Evolutionary conservation across 1,140 invertebrate species (phyloP), one percentile per base, ranked within the genome.

Genomic region (Drosophila parvula): DNA sequence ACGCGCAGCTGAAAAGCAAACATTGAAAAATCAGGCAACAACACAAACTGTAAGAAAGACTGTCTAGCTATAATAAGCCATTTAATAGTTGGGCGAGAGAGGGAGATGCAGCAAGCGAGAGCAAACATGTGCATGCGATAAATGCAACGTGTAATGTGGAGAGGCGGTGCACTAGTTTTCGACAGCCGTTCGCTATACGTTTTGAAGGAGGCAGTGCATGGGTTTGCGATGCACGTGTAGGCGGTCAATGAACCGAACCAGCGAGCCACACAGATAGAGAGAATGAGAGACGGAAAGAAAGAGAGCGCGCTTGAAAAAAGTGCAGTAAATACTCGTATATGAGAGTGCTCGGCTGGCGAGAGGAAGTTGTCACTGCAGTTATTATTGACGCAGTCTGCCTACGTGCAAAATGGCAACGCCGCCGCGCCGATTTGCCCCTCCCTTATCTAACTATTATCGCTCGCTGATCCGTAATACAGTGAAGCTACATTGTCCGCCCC

Each of bases 351-450:
- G 58, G 56, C 3, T 51, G 55, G 62, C 57, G 51, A 38, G 51
- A 38, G 51, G 34, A 55, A 55, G 51, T 55, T 55, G 79, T 73
- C 62, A 88, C 88, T 88, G 83, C 83, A 89, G 77, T 89, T 88
- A 83, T 78, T 88, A 88, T 88, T 88, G 83, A 83, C 83, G 84
- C 84, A 88, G 83, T 88, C 80, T 80, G 77, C 45, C 56, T 74
- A 73, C 58, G 73, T 78, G 64, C 75, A 70, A 68, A 77, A 56
- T 76, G 47, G 41, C 32, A 48, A 59, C 41, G 41, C 50, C 61
- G 60, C 51, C 28, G 44, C 45, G 50, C 32, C 22, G 59, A 43
- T 28, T 53, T 22, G 30, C 28, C 22, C n/a, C 22, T 30, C 9
- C 22, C 36, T 41, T 62, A 14, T 43, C 34, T 6, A n/a, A 14